Base-by-base conservation (phyloP, 2,113 vertebrate genomes). In the Aegotheles bennettii region DNA sequence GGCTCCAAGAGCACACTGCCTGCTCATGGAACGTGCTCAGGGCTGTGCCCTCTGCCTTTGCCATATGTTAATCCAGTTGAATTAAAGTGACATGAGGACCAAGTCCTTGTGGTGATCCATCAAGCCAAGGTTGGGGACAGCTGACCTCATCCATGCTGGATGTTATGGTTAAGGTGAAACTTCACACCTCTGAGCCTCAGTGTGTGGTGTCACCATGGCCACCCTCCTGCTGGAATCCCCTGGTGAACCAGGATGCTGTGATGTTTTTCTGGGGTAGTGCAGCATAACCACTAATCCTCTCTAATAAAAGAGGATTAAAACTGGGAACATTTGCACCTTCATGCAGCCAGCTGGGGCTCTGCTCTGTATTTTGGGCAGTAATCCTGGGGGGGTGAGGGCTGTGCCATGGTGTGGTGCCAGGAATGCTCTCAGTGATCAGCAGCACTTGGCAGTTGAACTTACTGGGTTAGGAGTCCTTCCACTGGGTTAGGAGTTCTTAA, bases 261-360 rank as follows among this genome's bases (percentile, higher is more conserved):
- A 12, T 16, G 14, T 10, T 51, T n/a, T 40, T 7, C 76, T 47
- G 13, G 26, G 68, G 13, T 12, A n/a, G 31, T 33, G 87, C 65
- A 48, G 78, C 61, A 51, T 1, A 79, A 60, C 43, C 70, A 3
- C n/a, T 91, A 79, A 94, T 91, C 89, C 89, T 59, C 78, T 33
- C 83, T 15, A 5, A 24, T 23, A 15, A 71, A 91, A 95, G 90
- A 90, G 94, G 92, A 85, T 96, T 95, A 91, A 79, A 94, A 51
- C 21, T 4, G 65, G 70, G 85, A 87, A 73, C 53, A 16, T 85
- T 95, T 68, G 82, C 87, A 91, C 95, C 90, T 93, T 56, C 0
- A 6, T 67, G 90, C 81, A 54, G 40, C 56, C 60, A 12, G 70
- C 15, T 3, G 16, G 64, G 76, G 57, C 81, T 3, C 3, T 0